A percentile compares a stretch with the other conserved stretches of the same genome.
phyloP scores from a whole-genome alignment of 1,140 invertebrate genomes.

The Dryas iulia region DNA sequence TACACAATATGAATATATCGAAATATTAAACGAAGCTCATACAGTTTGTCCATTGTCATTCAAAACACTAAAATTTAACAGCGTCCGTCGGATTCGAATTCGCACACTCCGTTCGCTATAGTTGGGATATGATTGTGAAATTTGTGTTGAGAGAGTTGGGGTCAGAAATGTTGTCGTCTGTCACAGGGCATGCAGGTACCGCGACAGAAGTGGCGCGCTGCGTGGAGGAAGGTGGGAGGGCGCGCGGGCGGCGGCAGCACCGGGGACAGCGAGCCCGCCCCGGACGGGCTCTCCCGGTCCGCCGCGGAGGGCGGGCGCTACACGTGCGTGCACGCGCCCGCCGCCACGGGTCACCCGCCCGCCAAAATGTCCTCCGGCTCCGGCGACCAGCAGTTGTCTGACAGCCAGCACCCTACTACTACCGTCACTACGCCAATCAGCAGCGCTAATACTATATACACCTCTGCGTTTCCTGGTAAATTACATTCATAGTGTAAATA shows the following conservation, averaged over 20 bases:
- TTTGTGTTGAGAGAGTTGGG: conserved; percentile 48
- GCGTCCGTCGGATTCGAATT: conserved; percentile 44
- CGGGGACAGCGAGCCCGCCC: conserved; percentile 59
- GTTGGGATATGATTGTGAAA: conserved; percentile 60
- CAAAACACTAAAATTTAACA: conserved; percentile 28
- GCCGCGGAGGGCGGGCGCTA: conserved; percentile 74
- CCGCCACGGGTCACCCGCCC: conserved; percentile 83
- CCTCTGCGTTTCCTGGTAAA: conserved; percentile 84
- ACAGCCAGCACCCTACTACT: conserved; percentile 87
- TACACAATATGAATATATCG: conserved; percentile 43
- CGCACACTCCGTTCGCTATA: conserved; percentile 57
- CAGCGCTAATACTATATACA: conserved; percentile 86
- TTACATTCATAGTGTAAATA: not conserved
- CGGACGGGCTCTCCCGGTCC: conserved; percentile 51
- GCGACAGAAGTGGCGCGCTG: conserved; percentile 61
- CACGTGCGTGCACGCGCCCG: conserved; percentile 79
- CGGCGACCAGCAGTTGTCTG: conserved; percentile 88
- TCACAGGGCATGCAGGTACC: conserved; percentile 61
- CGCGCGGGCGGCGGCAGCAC: conserved; percentile 55
- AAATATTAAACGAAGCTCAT: conserved; percentile 67
- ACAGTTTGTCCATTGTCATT: conserved; percentile 41
- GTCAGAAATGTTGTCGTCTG: conserved; percentile 56
- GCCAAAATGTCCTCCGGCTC: conserved; percentile 84
- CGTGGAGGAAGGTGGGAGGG: conserved; percentile 56
- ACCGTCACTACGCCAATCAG: conserved; percentile 86